phyloP scores from a whole-genome alignment of 2,888 invertebrate genomes.

The Syrphus vitripennis region DNA sequence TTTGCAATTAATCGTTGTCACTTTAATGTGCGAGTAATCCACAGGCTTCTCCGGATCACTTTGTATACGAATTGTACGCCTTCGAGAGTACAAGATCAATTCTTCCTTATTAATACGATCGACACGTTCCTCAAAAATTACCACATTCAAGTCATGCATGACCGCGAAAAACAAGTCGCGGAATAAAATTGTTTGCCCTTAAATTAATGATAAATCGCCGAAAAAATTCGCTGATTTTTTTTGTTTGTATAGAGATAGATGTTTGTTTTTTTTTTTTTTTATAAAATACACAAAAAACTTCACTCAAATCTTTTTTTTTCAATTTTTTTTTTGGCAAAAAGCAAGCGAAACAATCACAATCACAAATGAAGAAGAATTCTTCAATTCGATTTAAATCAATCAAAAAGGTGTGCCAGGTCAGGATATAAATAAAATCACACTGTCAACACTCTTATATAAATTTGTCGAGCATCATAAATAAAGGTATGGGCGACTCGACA shows the following conservation, averaged over 20 bases:
- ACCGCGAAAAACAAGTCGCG: conserved; percentile 45
- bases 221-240: conserved; percentile 14
- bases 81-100: conserved; percentile 56
- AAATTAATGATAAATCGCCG: conserved; percentile 5
- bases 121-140: conserved; percentile 65
- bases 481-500: conserved; percentile 4
- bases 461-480: conserved; percentile 29
- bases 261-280: neutral
- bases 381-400: conserved; percentile 28
- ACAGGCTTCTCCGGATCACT: conserved; percentile 25
- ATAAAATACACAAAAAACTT: neutral
- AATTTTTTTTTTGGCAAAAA: neutral
- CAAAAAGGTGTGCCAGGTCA: conserved; percentile 57
- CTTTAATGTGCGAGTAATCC: conserved; percentile 56
- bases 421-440: conserved; percentile 61
- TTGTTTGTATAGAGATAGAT: too few species aligned
- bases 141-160: conserved; percentile 67
- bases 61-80: conserved; percentile 59
- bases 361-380: neutral
- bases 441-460: conserved; percentile 57
- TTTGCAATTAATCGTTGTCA: conserved; percentile 51
- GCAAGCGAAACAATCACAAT: neutral
- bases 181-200: conserved; percentile 7
- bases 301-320: neutral
- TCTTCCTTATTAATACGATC: conserved; percentile 66